Evolutionary conservation across 2,888 invertebrate genomes (phyloP).

Genomic region (Microdon myrmicae): DNA sequence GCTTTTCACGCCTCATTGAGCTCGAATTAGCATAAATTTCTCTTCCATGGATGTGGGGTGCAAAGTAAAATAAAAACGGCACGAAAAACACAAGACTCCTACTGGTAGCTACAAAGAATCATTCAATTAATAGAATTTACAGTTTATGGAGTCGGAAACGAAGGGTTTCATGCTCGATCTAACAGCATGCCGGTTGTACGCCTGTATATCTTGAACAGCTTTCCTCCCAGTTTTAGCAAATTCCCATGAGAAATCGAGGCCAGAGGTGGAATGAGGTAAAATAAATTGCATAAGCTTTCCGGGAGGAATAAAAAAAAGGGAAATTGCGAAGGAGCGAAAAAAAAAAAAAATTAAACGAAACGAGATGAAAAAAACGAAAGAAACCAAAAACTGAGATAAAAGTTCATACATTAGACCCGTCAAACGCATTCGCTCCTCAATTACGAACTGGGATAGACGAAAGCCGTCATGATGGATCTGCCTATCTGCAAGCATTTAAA

Average conservation of each 20-base stretch:
- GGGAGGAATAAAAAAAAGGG: not conserved
- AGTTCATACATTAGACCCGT: constrained; percentile 10
- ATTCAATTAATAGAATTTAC: constrained; percentile 10
- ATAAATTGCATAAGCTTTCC: constrained; percentile 5
- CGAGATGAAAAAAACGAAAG: too few species aligned
- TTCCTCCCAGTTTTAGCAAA: not conserved
- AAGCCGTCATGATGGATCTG: constrained; percentile 5
- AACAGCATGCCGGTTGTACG: not conserved
- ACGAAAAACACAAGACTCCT: constrained; percentile 5
- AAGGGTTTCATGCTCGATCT: not conserved
- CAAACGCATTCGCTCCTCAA: constrained; percentile 24
- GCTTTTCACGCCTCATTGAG: constrained; percentile 29
- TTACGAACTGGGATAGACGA: not conserved
- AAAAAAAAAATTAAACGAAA: too few species aligned
- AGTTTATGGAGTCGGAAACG: constrained; percentile 12
- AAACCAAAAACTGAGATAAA: constrained; percentile 7
- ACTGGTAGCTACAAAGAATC: too few species aligned
- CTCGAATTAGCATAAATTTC: constrained; percentile 13
- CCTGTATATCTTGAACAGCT: not conserved
- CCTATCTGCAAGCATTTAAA: not conserved
- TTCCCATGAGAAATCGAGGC: not conserved
- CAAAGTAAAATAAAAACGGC: not conserved
- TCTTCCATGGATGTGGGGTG: too few species aligned
- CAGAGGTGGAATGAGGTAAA: not conserved
- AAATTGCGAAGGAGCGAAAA: too few species aligned